A percentile compares a stretch with the other conserved stretches of the same genome.
Conservation (phyloP, 2,797 vertebrate genomes). For the Halcyon leucocephala region DNA sequence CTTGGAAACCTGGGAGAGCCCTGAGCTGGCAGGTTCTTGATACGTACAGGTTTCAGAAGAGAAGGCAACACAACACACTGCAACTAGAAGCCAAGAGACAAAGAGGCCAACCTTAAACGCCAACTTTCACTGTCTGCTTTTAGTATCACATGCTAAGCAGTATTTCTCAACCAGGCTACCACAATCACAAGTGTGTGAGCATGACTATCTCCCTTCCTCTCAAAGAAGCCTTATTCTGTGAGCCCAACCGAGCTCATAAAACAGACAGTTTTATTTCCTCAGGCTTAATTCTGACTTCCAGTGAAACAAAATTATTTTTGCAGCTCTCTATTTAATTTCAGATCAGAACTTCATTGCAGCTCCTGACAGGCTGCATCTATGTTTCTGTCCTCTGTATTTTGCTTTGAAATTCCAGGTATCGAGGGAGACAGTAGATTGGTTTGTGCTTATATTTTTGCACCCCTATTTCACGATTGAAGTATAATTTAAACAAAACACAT, state of each 20-base stretch:
- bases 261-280: not conserved
- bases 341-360: not conserved
- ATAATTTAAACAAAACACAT: not conserved
- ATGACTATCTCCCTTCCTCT: not conserved
- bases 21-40: fast-evolving
- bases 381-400: not conserved
- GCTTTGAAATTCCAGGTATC: not conserved
- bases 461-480: not conserved
- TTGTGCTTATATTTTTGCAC: not conserved
- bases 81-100: not conserved
- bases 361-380: not conserved
- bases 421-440: not conserved
- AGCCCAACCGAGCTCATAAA: not conserved
- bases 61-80: not conserved
- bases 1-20: not conserved
- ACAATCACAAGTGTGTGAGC: not conserved
- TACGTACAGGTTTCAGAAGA: not conserved
- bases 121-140: not conserved
- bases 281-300: not conserved
- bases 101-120: not conserved
- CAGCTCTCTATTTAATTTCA: not conserved
- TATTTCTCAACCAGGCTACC: not conserved
- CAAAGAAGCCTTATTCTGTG: not conserved
- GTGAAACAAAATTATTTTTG: not conserved
- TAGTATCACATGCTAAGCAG: not conserved